Evolutionary conservation across 1,140 invertebrate genomes (phyloP), one percentile per base, ranked within the genome.

Genomic region (Anthonomus grandis): DNA sequence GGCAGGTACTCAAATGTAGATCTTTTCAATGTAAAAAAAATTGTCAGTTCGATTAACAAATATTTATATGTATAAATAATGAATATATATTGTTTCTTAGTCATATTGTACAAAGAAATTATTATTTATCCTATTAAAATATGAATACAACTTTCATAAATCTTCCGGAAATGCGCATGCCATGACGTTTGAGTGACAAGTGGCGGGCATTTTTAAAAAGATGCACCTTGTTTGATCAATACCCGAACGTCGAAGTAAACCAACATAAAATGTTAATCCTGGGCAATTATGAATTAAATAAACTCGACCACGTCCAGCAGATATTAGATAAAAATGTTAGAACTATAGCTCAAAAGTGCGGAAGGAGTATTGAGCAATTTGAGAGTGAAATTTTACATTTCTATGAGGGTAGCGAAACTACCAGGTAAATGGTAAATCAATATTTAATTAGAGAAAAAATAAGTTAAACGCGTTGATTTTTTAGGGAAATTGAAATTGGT

Each of bases 251-350:
- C 41, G 50, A 12, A 59, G 56, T 39, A 34, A 19, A 52, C 31
- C 2, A 13, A 23, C 4, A 6, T 15, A 51, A 47, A 57, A 57
- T 53, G 51, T 51, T 38, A 19, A 38, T 54, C 3, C 34, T 41
- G n/a, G 59, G 46, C 54, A 44, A 56, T 21, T n/a, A 46, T 17
- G 64, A 67, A 56, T 36, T 60, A 41, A 65, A 65, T 36, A 65
- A 64, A 58, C 49, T 67, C 15, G 54, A 65, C 41, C 62, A 66
- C 21, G 44, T 62, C 24, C 55, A 68, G 48, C 10, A 37, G n/a
- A 47, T 45, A 49, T 57, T 68, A 47, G 61, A 66, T 31, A 66
- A 66, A 52, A 57, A 17, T 54, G 9, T 56, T 25, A 37, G 41
- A 56, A 51, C 3, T 38, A 31, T 56, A 37, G 38, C 46, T 23